phyloP scores from a whole-genome alignment of 2,797 vertebrate genomes.

The Meda fulgida region DNA sequence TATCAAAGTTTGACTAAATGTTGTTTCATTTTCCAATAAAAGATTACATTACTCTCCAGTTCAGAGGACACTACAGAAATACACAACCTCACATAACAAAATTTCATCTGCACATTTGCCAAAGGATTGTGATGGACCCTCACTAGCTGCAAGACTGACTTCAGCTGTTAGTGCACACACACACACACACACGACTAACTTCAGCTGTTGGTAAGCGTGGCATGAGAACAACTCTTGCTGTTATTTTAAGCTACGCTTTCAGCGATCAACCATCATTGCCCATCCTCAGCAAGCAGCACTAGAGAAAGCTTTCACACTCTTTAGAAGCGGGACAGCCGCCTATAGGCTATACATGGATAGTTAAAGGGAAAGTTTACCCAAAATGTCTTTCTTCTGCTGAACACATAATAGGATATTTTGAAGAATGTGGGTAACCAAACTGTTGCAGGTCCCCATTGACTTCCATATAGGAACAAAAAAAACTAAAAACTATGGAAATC shows the following conservation, averaged over 20 bases:
- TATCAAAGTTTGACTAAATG: background rate
- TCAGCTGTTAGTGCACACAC: constrained; percentile 15
- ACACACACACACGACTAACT: no score
- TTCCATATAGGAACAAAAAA: no score
- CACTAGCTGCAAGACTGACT: background rate
- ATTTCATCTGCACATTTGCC: background rate
- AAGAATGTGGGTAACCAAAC: no score
- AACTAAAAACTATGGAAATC: no score
- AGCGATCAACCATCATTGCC: constrained; percentile 15
- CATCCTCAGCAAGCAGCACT: background rate
- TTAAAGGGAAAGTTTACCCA: no score
- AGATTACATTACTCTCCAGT: background rate
- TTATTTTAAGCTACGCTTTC: constrained; percentile 16
- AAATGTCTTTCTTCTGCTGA: no score
- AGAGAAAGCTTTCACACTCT: background rate
- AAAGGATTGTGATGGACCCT: background rate
- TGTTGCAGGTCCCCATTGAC: no score
- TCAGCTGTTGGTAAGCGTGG: background rate
- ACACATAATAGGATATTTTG: no score
- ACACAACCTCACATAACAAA: background rate
- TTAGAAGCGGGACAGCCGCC: no score
- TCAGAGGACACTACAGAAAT: background rate
- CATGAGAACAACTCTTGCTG: background rate
- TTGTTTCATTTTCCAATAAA: background rate
- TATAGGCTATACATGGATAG: no score